Percentiles rank a stretch among this genome's conserved stretches.
These are phyloP conservation scores for Dichetophora obliterata DNA, from an alignment of 2,888 invertebrate species.

Conservation along the genomic window DNA sequence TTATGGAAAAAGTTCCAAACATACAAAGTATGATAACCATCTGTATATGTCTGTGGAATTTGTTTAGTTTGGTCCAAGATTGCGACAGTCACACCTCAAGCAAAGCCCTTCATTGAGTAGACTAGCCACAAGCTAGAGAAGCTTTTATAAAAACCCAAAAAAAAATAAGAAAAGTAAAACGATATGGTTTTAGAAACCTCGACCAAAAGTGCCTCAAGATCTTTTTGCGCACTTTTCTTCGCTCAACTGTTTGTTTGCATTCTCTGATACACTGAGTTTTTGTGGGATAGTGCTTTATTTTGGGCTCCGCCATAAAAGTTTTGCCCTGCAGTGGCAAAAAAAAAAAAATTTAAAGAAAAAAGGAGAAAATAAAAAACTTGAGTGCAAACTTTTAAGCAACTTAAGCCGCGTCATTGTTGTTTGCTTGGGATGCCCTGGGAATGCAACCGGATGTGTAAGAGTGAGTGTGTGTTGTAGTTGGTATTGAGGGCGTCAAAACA, in stretches of 20 bases:
- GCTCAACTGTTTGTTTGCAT: background rate
- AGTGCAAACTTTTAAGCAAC: constrained; percentile 39
- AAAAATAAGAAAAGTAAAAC: background rate
- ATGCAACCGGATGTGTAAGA: background rate
- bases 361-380: constrained; percentile 2
- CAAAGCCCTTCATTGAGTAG: too few relatives aligned
- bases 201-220: constrained; percentile 40
- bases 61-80: too few relatives aligned
- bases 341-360: background rate
- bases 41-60: too few relatives aligned
- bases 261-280: background rate
- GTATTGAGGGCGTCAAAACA: background rate
- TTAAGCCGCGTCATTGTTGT: constrained; percentile 7
- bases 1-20: too few relatives aligned
- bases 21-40: too few relatives aligned
- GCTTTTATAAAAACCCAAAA: constrained; percentile 4
- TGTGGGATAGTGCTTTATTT: background rate
- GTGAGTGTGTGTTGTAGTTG: background rate
- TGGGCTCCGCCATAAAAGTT: constrained; percentile 20
- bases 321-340: background rate
- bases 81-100: too few relatives aligned
- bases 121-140: too few relatives aligned
- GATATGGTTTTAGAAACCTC: constrained; percentile 27
- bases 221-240: constrained; percentile 40
- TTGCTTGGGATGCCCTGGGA: background rate